Conservation (phyloP, 53 echinoderm and acorn worm genomes). For the Stichopus horrens region DNA sequence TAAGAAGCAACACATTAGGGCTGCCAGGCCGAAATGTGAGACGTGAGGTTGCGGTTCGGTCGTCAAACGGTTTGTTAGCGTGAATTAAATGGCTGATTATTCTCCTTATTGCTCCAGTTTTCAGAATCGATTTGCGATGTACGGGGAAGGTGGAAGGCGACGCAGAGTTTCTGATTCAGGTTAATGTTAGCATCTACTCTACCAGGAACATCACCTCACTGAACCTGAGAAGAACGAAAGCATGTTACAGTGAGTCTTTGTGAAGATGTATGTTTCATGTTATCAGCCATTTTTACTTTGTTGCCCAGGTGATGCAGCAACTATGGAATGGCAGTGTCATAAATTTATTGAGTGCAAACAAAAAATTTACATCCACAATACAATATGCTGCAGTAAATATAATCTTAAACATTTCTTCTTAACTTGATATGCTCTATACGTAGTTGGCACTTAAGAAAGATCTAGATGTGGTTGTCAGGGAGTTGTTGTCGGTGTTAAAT, state of each 20-base stretch:
- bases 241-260: constrained; percentile 47
- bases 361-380: too few species aligned
- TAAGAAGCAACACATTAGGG: not conserved
- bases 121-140: constrained; percentile 68
- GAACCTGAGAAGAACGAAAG: constrained; percentile 77
- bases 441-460: too few species aligned
- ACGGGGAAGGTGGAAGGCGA: constrained; percentile 68
- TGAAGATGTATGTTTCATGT: not conserved
- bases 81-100: not conserved
- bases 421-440: too few species aligned
- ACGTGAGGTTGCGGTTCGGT: not conserved
- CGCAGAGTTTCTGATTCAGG: constrained; percentile 72
- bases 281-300: too few species aligned
- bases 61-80: not conserved
- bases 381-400: too few species aligned
- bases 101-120: constrained; percentile 52
- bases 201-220: constrained; percentile 80
- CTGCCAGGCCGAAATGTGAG: not conserved
- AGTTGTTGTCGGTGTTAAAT: too few species aligned
- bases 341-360: too few species aligned
- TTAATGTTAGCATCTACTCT: constrained; percentile 72
- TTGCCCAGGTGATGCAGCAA: too few species aligned
- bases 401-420: not conserved
- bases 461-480: too few species aligned
- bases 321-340: too few species aligned